These are phyloP conservation scores for Brachypalpus laphriformis DNA, from an alignment of 2,888 invertebrate genomes.

Conservation along the genomic window DNA sequence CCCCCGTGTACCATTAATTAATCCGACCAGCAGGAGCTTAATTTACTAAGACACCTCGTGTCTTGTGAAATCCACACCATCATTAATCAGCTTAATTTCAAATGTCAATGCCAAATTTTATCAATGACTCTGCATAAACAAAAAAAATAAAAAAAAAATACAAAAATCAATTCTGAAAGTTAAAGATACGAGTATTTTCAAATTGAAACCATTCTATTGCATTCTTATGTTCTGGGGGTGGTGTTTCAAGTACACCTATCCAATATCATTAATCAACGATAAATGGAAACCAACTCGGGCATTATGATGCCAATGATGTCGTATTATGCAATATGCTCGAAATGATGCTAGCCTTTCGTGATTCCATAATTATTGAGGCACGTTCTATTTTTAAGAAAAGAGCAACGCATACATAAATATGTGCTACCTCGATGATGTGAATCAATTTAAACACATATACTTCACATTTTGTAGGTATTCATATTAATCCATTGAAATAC, in stretches of 20 bases:
- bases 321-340: conserved; percentile 3
- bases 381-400: too few species aligned
- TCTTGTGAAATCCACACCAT: conserved; percentile 40
- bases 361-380: too few species aligned
- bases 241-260: background rate
- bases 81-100: conserved; percentile 58
- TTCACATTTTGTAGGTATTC: too few species aligned
- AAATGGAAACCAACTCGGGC: background rate
- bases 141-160: background rate
- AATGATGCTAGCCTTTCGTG: too few species aligned
- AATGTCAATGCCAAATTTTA: conserved; percentile 50
- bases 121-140: conserved; percentile 28
- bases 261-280: conserved; percentile 31
- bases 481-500: too few species aligned
- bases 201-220: conserved; percentile 28
- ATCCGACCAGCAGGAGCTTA: conserved; percentile 45
- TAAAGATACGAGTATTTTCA: background rate
- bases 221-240: conserved; percentile 24
- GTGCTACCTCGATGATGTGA: too few species aligned
- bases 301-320: background rate
- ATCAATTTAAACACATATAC: too few species aligned
- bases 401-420: too few species aligned
- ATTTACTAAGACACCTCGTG: conserved; percentile 43
- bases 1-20: conserved; percentile 38
- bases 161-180: background rate